These are phyloP conservation scores for Goniozus legneri DNA, from an alignment of 1,140 invertebrate genomes.

Conservation along the genomic window DNA sequence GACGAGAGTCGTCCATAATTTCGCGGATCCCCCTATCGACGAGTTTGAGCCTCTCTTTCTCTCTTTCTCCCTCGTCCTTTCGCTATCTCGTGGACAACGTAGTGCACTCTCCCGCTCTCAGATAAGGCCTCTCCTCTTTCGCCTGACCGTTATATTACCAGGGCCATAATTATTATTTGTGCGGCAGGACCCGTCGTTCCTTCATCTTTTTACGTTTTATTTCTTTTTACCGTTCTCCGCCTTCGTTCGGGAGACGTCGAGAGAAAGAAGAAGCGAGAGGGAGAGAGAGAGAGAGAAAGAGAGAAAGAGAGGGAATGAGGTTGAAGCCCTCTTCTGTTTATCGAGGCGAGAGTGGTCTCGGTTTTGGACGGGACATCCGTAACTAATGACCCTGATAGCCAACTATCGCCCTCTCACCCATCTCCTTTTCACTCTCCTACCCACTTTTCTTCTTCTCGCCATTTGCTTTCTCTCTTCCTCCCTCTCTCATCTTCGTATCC, in stretches of 20 bases:
- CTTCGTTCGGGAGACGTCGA: conserved; percentile 16
- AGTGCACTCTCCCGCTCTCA: conserved; percentile 41
- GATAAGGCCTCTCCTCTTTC: too few relatives aligned
- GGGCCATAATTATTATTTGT: conserved; percentile 49
- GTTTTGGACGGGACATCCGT: conserved; percentile 49
- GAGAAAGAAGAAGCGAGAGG: too few relatives aligned
- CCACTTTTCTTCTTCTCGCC: conserved; percentile 6
- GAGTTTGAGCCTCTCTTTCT: too few relatives aligned
- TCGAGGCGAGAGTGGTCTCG: conserved; percentile 46
- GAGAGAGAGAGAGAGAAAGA: too few relatives aligned
- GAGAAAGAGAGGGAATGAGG: background rate
- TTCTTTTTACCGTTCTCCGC: conserved; percentile 16
- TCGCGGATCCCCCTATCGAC: conserved; percentile 12
- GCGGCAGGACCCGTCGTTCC: conserved; percentile 10
- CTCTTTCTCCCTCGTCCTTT: too few relatives aligned
- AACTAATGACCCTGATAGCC: conserved; percentile 52
- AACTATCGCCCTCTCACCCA: conserved; percentile 18
- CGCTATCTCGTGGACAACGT: conserved; percentile 44
- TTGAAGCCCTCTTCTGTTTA: conserved; percentile 34
- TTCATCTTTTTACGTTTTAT: conserved; percentile 8
- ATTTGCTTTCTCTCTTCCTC: conserved; percentile 8
- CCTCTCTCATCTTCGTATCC: conserved; percentile 16
- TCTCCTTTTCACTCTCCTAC: conserved; percentile 2
- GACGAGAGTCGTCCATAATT: conserved; percentile 5
- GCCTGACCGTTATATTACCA: conserved; percentile 46